These are phyloP conservation scores for Psittacula derbiana DNA, from an alignment of 2,797 vertebrate genomes.

Conservation along the genomic window DNA sequence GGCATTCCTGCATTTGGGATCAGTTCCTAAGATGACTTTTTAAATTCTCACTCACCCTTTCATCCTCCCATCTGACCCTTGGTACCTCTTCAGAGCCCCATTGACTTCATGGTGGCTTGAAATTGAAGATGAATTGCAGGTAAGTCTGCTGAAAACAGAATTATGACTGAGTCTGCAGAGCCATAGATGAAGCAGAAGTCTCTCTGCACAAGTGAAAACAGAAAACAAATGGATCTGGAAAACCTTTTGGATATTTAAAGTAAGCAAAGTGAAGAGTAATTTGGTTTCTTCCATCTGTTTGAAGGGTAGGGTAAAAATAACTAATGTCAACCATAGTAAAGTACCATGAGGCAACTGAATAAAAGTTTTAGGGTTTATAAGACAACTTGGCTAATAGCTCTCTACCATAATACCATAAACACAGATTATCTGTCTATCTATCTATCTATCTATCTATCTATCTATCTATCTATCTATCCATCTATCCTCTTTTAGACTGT, in stretches of 20 bases:
- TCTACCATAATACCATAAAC: background rate
- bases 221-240: background rate
- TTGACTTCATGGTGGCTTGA: background rate
- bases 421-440: background rate
- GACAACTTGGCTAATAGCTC: background rate
- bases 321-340: background rate
- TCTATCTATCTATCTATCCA: background rate
- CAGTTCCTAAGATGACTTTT: background rate
- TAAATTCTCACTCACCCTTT: background rate
- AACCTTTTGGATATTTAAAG: background rate
- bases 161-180: background rate
- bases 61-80: background rate
- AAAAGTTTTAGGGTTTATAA: background rate
- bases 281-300: background rate
- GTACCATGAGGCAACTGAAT: background rate
- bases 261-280: background rate
- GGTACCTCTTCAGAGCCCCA: background rate
- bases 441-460: background rate
- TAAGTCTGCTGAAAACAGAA: background rate
- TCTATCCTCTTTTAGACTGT: background rate
- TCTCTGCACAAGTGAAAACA: background rate
- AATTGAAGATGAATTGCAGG: background rate
- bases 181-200: background rate
- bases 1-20: background rate
- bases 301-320: background rate